Conservation (phyloP, 2,113 vertebrate genomes). For the Cyanoderma ruficeps region DNA sequence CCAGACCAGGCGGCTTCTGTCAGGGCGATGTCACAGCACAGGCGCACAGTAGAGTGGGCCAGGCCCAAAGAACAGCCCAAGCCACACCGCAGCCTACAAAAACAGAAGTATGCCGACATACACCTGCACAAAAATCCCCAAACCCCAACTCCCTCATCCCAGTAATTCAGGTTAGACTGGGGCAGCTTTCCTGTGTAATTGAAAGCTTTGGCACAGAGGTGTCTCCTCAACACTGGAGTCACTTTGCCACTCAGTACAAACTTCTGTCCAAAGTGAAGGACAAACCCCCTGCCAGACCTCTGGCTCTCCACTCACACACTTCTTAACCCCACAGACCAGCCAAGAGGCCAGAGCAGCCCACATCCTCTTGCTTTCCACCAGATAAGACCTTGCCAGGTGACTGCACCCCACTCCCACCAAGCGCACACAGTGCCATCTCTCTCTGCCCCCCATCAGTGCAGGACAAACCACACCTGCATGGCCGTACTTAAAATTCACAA, state of each 20-base stretch:
- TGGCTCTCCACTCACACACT: not conserved
- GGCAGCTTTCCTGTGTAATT: not conserved
- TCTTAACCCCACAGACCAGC: not conserved
- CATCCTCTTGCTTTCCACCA: not conserved
- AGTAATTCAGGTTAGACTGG: not conserved
- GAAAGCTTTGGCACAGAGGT: not conserved
- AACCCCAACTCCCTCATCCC: not conserved
- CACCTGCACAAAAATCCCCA: not conserved
- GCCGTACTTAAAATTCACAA: conserved; percentile 57
- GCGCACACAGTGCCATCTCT: not conserved
- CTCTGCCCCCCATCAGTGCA: not conserved
- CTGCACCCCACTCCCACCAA: not conserved
- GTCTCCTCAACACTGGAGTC: not conserved
- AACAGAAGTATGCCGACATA: not conserved
- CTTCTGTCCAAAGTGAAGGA: not conserved
- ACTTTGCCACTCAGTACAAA: not conserved
- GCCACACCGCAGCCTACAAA: rapidly evolving
- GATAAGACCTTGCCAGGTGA: not conserved
- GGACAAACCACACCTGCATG: not conserved
- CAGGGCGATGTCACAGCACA: not conserved
- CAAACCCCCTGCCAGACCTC: not conserved
- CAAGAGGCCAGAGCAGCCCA: not conserved
- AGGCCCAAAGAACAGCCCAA: not conserved
- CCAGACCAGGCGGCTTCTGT: not conserved
- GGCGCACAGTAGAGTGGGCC: rapidly evolving